Evolutionary conservation across 2,888 invertebrate genomes (phyloP).

Genomic region (Carpatolechia fugitivella): DNA sequence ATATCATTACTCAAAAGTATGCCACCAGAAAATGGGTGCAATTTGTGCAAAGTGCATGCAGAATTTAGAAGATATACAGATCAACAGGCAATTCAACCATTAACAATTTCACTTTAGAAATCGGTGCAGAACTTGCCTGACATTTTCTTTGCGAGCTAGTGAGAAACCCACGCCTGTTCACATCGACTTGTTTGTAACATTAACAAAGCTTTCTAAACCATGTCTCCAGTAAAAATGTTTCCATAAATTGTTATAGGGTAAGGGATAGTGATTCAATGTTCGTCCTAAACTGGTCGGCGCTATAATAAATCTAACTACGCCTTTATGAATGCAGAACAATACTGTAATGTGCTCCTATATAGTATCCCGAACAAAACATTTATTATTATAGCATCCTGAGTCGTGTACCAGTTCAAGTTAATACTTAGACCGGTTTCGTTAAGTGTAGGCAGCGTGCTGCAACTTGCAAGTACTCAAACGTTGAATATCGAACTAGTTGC

Average conservation of each 20-base stretch:
- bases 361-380: constrained; percentile 17
- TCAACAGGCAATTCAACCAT: neutral
- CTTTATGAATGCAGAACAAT: constrained; percentile 12
- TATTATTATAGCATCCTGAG: constrained; percentile 18
- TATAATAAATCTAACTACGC: neutral
- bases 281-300: neutral
- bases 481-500: constrained; percentile 35
- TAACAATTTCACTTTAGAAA: constrained; percentile 7
- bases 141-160: constrained; percentile 3
- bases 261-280: neutral
- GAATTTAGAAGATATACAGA: neutral
- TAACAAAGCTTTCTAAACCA: constrained; percentile 6
- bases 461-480: constrained; percentile 14
- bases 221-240: neutral
- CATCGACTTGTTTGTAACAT: neutral
- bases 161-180: constrained; percentile 2
- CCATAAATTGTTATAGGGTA: neutral
- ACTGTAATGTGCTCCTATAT: constrained; percentile 13
- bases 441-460: constrained; percentile 26
- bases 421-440: constrained; percentile 28
- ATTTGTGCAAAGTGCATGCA: constrained; percentile 30
- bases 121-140: neutral
- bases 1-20: constrained; percentile 54
- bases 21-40: constrained; percentile 41
- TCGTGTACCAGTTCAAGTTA: constrained; percentile 24